Evolutionary conservation across 2,113 vertebrate species (phyloP), one percentile per base, ranked within the genome.

Genomic region (Calidris pygmaea): DNA sequence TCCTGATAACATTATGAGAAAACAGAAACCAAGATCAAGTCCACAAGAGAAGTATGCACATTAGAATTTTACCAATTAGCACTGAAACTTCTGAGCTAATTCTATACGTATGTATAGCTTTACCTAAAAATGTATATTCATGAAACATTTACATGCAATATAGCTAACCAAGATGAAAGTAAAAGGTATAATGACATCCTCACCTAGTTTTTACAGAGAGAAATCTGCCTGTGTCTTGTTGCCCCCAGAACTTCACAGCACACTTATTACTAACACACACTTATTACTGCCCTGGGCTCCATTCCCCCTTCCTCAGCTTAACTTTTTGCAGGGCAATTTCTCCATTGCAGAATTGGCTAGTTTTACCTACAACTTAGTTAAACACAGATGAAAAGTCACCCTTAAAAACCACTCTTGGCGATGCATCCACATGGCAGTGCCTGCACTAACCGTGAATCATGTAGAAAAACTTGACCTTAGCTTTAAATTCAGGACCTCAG

Each of bases 371-470:
- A 81, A 71, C 24, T 81, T 41, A 26, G 15, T 35, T n/a, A 37
- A 90, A 74, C 37, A 55, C 34, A 14, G 12, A 39, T 23, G 52
- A 72, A 34, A 71, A 75, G 71, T 14, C 43, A 72, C 58, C 10
- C 66, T 82, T 62, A 55, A n/a, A 72, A 68, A 68, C 5, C 20
- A 47, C 23, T 81, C 7, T 35, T 16, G 1, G 3, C 70, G 17
- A 11, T 32, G 55, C 35, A 60, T 10, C 39, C 14, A 48, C 35
- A 21, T 3, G 35, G 29, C 45, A 62, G 35, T 56, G 30, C 27
- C 58, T 26, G 48, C 56, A 52, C 26, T 39, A 73, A 62, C 55
- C 0, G 1, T 2, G 18, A 27, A 23, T 39, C 9, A 21, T 0
- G 6, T 0, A 88, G 29, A 21, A 86, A 90, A 95, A 53, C 5